A percentile compares a stretch with the other conserved stretches of the same genome.
phyloP scores from a whole-genome alignment of 1,140 invertebrate genomes.

The Cotesia vestalis region DNA sequence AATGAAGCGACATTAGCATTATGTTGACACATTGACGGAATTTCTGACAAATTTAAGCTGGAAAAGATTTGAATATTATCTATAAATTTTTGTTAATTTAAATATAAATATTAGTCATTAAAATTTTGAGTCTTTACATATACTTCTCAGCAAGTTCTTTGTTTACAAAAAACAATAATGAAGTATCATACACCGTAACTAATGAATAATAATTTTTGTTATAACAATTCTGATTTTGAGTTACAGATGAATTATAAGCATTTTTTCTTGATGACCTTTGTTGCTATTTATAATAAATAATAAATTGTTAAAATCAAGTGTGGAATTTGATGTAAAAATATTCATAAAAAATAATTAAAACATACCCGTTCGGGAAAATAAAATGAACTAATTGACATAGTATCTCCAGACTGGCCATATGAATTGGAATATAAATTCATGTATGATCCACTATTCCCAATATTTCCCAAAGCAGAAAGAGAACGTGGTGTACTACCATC shows the following conservation, averaged over 20 bases:
- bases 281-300: slow-evolving; percentile 38
- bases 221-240: slow-evolving; percentile 54
- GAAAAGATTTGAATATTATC: slow-evolving; percentile 39
- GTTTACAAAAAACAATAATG: slow-evolving; percentile 79
- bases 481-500: slow-evolving; percentile 80
- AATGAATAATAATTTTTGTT: slow-evolving; percentile 69
- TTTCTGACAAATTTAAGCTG: slow-evolving; percentile 70
- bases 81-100: background rate
- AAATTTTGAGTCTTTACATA: slow-evolving; percentile 68
- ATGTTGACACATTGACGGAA: slow-evolving; percentile 77
- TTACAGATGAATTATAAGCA: slow-evolving; percentile 49
- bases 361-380: slow-evolving; percentile 81
- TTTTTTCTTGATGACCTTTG: slow-evolving; percentile 68
- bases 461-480: slow-evolving; percentile 76
- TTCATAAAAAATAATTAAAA: slow-evolving; percentile 27
- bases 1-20: slow-evolving; percentile 81
- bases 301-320: slow-evolving; percentile 21
- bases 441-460: slow-evolving; percentile 60
- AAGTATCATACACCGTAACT: slow-evolving; percentile 83
- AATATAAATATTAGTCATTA: slow-evolving; percentile 16
- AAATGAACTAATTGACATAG: slow-evolving; percentile 75
- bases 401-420: slow-evolving; percentile 66
- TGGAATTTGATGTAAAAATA: slow-evolving; percentile 1
- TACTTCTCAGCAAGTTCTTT: slow-evolving; percentile 85
- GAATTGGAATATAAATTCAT: slow-evolving; percentile 64